Conservation (phyloP, 2,113 vertebrate genomes). For the Mesitornis unicolor region DNA sequence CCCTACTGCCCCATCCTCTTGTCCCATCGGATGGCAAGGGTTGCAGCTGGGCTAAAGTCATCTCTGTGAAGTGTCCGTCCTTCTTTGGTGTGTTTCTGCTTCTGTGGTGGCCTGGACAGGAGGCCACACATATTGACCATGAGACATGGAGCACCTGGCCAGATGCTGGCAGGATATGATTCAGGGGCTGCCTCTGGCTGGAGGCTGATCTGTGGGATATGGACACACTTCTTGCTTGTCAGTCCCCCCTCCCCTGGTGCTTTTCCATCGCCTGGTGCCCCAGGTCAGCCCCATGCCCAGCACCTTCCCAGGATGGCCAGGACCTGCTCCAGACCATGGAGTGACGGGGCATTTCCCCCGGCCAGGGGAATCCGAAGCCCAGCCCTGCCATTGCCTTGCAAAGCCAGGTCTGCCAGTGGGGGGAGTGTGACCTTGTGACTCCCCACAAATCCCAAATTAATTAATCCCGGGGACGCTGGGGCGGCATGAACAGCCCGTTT, state of each 20-base stretch:
- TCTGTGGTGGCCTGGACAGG: neutral
- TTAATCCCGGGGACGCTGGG: constrained; percentile 71
- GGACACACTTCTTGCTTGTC: neutral
- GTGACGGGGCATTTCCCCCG: neutral
- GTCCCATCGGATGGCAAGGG: neutral
- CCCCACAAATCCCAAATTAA: constrained; percentile 81
- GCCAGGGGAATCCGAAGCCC: neutral
- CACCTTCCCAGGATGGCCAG: neutral
- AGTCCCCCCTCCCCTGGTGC: rapidly evolving
- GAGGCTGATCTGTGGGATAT: neutral
- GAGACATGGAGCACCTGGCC: constrained; percentile 14
- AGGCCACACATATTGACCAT: neutral
- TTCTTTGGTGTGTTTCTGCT: constrained; percentile 13
- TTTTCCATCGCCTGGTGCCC: neutral
- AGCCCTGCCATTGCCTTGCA: neutral
- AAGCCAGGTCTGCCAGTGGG: neutral
- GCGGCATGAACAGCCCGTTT: constrained; percentile 69
- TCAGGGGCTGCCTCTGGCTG: neutral
- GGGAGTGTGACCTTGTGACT: constrained; percentile 64
- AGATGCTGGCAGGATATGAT: neutral
- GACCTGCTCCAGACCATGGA: neutral
- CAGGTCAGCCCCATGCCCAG: neutral
- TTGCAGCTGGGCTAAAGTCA: neutral
- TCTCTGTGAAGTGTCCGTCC: neutral
- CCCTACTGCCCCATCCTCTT: neutral